Conservation (phyloP, 2,797 vertebrate genomes). For the Xiphophorus birchmanni region DNA sequence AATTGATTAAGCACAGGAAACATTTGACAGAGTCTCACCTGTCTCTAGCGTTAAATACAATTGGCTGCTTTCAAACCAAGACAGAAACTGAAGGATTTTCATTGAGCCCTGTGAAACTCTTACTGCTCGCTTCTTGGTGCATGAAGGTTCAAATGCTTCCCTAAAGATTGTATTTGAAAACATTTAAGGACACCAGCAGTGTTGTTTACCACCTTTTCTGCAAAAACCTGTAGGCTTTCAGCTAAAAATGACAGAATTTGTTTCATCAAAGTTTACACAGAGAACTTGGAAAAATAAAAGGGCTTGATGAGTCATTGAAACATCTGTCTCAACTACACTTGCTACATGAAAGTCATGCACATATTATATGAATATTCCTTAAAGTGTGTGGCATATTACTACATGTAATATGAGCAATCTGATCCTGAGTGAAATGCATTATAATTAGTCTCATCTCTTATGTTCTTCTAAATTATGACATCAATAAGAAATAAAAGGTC, state of each 20-base stretch:
- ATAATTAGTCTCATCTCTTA: neutral
- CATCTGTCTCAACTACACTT: constrained; percentile 10
- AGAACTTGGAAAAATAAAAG: neutral
- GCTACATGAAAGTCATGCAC: constrained; percentile 11
- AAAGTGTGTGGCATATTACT: neutral
- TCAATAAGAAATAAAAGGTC: constrained; percentile 1
- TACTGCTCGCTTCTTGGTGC: constrained; percentile 20
- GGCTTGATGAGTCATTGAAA: constrained; percentile 16
- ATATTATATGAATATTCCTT: neutral
- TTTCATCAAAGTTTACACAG: constrained; percentile 16
- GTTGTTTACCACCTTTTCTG: constrained; percentile 17
- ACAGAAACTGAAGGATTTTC: constrained; percentile 34
- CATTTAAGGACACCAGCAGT: constrained; percentile 8
- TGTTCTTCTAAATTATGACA: constrained; percentile 3
- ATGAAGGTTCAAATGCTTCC: constrained; percentile 22
- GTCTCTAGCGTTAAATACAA: constrained; percentile 29
- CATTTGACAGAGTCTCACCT: constrained; percentile 12
- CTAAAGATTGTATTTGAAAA: constrained; percentile 34
- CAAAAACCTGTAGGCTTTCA: constrained; percentile 12
- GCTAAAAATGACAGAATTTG: constrained; percentile 12
- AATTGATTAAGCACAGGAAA: constrained; percentile 22
- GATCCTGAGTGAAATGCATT: neutral
- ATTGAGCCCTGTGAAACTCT: constrained; percentile 30
- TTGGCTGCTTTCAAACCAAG: constrained; percentile 30
- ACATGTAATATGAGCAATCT: neutral